Percentiles rank a stretch among this genome's conserved stretches.
Evolutionary conservation across 2,113 vertebrate species (phyloP).

Genomic region (Platichthys flesus): DNA sequence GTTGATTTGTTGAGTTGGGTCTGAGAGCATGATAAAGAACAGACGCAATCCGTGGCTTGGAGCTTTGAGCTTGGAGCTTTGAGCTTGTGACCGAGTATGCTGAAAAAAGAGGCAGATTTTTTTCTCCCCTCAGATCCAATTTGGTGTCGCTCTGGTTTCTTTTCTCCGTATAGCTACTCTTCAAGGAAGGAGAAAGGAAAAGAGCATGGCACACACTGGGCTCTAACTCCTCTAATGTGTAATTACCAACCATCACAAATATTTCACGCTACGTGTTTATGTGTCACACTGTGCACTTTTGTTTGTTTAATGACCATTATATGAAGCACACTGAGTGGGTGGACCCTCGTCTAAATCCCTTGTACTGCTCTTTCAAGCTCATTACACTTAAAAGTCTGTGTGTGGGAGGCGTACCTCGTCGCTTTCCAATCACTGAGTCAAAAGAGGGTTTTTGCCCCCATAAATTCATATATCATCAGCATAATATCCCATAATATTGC

Average conservation of each 20-base stretch:
- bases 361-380: conserved; percentile 34
- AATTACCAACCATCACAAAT: conserved; percentile 32
- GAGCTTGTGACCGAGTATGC: conserved; percentile 33
- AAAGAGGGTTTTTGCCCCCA: conserved; percentile 49
- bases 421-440: conserved; percentile 54
- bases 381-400: conserved; percentile 48
- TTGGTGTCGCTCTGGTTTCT: conserved; percentile 29
- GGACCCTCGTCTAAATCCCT: conserved; percentile 45
- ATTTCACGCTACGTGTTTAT: conserved; percentile 25
- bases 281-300: conserved; percentile 42
- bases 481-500: conserved; percentile 63
- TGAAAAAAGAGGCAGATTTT: conserved; percentile 58
- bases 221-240: conserved; percentile 24
- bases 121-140: conserved; percentile 28
- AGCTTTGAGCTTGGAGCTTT: conserved; percentile 43
- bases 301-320: conserved; percentile 57
- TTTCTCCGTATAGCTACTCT: conserved; percentile 8
- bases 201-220: background rate
- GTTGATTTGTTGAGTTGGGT: conserved; percentile 38
- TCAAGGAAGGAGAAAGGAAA: conserved; percentile 12
- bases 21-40: conserved; percentile 38
- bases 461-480: conserved; percentile 64
- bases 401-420: conserved; percentile 54
- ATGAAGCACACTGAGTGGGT: conserved; percentile 54
- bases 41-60: conserved; percentile 40